Conservation (phyloP, 2,888 invertebrate species). For the Hecatera dysodea region DNA sequence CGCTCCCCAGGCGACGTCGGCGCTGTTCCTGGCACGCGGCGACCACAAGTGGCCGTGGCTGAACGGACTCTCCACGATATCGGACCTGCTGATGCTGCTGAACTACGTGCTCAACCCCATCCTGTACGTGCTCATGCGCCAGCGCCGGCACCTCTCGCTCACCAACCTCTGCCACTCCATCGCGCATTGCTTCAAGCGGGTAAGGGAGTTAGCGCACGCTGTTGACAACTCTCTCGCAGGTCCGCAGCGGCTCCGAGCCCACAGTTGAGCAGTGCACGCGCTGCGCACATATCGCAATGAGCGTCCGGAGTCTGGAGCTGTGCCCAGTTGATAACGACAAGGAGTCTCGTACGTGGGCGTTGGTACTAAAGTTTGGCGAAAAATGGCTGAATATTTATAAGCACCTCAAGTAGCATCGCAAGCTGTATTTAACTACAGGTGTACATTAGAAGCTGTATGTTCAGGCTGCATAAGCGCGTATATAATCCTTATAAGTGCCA, state of each 20-base stretch:
- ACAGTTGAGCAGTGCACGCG: too few species aligned
- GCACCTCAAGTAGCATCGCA: too few species aligned
- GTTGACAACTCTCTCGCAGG: background rate
- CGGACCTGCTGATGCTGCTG: constrained; percentile 94
- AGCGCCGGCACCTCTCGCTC: constrained; percentile 74
- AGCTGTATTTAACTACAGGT: too few species aligned
- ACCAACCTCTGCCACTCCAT: constrained; percentile 77
- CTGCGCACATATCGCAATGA: background rate
- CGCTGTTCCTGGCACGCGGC: constrained; percentile 87
- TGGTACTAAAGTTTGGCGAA: background rate
- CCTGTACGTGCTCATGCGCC: constrained; percentile 94
- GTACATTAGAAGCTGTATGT: too few species aligned
- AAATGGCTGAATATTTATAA: too few species aligned
- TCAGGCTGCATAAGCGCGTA: too few species aligned
- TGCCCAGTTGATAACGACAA: background rate
- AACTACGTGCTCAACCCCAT: constrained; percentile 96
- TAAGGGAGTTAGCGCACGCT: constrained; percentile 49
- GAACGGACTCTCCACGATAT: constrained; percentile 87
- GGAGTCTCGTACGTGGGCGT: background rate
- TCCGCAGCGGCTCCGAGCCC: background rate
- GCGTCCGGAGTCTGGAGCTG: background rate
- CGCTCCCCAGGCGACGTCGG: constrained; percentile 87
- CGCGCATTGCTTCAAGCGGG: constrained; percentile 84
- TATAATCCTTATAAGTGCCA: too few species aligned
- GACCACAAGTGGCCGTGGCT: constrained; percentile 75